phyloP scores from a whole-genome alignment of 2,888 invertebrate genomes.

The Pollenia labialis region DNA sequence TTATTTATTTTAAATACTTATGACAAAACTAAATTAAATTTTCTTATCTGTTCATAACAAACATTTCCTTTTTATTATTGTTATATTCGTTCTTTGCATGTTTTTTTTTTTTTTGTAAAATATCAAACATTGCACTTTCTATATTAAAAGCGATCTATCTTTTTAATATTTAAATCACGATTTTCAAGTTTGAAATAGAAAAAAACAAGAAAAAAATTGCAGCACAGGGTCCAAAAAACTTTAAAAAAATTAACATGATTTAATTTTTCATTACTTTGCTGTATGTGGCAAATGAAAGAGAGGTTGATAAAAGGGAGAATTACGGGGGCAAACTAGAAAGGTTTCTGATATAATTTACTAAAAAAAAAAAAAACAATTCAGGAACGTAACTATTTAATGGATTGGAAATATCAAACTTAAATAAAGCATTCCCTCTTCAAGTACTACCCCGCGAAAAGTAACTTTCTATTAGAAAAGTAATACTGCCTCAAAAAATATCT shows the following conservation, averaged over 20 bases:
- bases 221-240: not conserved
- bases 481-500: too few species aligned
- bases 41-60: not conserved
- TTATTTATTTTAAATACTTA: too few species aligned
- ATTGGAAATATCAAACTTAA: too few species aligned
- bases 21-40: not conserved
- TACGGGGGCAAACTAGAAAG: not conserved
- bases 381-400: not conserved
- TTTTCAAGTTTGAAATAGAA: constrained; percentile 68
- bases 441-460: too few species aligned
- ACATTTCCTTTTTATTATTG: constrained; percentile 35
- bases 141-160: constrained; percentile 64
- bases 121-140: constrained; percentile 64
- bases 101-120: not conserved
- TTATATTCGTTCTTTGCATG: not conserved
- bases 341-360: not conserved
- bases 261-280: constrained; percentile 64
- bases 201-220: not conserved
- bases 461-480: too few species aligned
- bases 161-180: constrained; percentile 72
- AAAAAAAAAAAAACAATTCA: too few species aligned
- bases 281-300: constrained; percentile 20
- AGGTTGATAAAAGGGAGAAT: not conserved
- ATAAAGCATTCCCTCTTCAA: too few species aligned
- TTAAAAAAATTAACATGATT: constrained; percentile 64